A percentile compares a stretch with the other conserved stretches of the same genome.
Evolutionary conservation across 1,140 invertebrate species (phyloP).

Genomic region (Caerostris extrusa): DNA sequence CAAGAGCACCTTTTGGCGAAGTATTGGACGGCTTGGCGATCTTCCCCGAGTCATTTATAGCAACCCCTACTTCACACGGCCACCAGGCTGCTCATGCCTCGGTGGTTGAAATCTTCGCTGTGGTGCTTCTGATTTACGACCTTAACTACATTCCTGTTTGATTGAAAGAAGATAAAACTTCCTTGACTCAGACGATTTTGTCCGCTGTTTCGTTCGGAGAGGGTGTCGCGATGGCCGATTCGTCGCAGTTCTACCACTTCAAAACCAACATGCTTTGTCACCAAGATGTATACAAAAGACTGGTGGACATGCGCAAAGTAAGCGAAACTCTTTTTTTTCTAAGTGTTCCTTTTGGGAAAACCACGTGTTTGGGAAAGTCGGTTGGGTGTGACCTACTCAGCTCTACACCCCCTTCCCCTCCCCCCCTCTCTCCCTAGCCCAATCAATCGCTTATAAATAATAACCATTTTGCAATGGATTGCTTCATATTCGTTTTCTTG

Average conservation of each 20-base stretch:
- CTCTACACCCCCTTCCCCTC: too few species aligned
- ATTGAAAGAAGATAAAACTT: background rate
- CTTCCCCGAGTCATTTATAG: background rate
- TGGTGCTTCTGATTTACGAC: background rate
- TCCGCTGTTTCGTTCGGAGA: background rate
- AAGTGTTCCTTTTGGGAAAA: background rate
- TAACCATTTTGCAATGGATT: background rate
- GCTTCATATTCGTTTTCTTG: background rate
- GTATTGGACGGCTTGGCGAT: background rate
- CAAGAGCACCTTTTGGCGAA: background rate
- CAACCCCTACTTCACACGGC: background rate
- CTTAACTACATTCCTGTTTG: background rate
- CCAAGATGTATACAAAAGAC: conserved; percentile 56
- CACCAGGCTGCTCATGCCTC: background rate
- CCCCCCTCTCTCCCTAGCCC: background rate
- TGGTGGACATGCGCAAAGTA: conserved; percentile 64
- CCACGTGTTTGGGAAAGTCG: conserved; percentile 21
- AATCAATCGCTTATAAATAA: background rate
- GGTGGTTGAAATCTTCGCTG: background rate
- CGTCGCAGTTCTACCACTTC: conserved; percentile 18
- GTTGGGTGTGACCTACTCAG: background rate
- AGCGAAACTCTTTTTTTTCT: background rate
- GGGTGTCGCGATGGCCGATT: background rate
- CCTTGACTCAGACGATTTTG: background rate
- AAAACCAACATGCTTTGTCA: conserved; percentile 52